These are phyloP conservation scores for Python bivittatus DNA, from an alignment of 2,113 vertebrate species.

Conservation along the genomic window DNA sequence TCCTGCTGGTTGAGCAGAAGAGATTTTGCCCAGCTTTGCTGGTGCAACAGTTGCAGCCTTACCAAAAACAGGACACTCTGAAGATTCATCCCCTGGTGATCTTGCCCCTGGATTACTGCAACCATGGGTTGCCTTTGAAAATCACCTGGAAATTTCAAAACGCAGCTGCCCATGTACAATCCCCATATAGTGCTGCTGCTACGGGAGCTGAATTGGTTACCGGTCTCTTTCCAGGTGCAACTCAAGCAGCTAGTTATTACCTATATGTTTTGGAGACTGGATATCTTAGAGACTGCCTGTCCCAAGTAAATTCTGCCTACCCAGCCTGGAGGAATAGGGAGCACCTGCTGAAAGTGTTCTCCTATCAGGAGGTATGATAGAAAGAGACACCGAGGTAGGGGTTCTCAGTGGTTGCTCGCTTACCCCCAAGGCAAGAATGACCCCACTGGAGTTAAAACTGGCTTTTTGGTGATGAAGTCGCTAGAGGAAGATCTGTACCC, in stretches of 20 bases:
- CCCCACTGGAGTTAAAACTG: not conserved
- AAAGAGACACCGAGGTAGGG: not conserved
- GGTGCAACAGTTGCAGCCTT: not conserved
- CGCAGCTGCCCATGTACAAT: not conserved
- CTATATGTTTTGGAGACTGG: not conserved
- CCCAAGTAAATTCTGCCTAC: not conserved
- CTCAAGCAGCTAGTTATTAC: not conserved
- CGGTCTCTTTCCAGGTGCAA: not conserved
- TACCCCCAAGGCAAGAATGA: not conserved
- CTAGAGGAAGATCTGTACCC: not conserved
- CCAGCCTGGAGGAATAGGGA: not conserved
- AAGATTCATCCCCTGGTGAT: not conserved
- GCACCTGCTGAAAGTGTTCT: not conserved
- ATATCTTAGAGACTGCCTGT: not conserved
- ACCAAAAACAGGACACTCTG: not conserved
- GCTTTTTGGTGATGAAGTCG: not conserved
- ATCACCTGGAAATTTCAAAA: not conserved
- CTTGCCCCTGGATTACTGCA: not conserved
- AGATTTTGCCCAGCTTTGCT: not conserved
- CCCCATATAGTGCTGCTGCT: not conserved
- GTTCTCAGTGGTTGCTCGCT: not conserved
- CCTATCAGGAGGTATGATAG: not conserved
- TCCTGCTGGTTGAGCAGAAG: not conserved
- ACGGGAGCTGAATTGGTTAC: not conserved
- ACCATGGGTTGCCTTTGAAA: not conserved